Base-by-base conservation (phyloP, 2,888 invertebrate species). In the Stenolophus ochropezus region DNA sequence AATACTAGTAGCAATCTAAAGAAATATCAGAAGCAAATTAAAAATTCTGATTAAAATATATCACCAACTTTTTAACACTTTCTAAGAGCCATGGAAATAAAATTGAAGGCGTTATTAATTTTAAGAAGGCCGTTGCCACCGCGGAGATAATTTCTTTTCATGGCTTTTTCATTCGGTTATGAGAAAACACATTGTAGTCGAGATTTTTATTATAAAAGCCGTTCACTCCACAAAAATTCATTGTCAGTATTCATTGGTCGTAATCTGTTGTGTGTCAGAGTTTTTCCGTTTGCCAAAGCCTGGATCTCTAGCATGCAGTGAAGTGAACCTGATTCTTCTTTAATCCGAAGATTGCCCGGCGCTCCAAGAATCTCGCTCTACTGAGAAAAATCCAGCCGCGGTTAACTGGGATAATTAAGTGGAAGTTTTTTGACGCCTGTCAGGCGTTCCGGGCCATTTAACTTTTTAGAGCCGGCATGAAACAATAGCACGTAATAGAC, bases 361-460 rank as follows among this genome's bases (percentile, higher is more conserved):
- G 73, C 49, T 73, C 20, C 23, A 47, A 23, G 73, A 47, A 47
- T 73, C 73, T 47, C 61, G 11, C 14, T 5, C 20, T 18, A 56
- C 16, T 25, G 56, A 58, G 76, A 77, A 77, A 77, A 77, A 77
- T 77, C 56, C 42, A 11, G 21, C 56, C 6, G 76, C 56, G 76
- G 23, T 77, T 20, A 42, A 56, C 42, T 11, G 20, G 61, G 76
- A 77, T 77, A 77, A 77, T 77, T 77, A 77, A 77, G 76, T 77
- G 76, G 42, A 61, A 58, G 42, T 77, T 77, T 76, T 77, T 77
- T 77, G 76, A 77, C 76, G 42, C 42, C 76, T 77, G 76, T 77
- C 76, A 76, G 51, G 25, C 33, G 76, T 77, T 77, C 76, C 76
- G 20, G 61, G 21, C 76, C 76, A 77, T 77, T 77, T 77, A 77